Conservation (phyloP, 2,113 vertebrate species). For the Haliaeetus leucogaster region DNA sequence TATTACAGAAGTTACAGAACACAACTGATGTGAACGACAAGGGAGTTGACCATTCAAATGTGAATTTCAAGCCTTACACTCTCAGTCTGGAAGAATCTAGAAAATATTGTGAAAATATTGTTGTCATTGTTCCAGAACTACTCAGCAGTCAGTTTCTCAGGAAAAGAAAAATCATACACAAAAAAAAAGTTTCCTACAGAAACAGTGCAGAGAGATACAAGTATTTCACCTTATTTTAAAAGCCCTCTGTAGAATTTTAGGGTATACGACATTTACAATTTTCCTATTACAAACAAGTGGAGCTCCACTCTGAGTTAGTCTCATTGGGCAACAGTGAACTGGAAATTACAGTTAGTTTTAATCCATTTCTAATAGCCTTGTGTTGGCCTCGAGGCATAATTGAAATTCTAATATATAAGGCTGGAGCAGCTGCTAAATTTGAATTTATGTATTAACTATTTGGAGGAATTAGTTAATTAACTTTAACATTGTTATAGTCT, state of each 20-base stretch:
- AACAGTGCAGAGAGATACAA: not conserved
- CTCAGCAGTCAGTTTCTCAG: not conserved
- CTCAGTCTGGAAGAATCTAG: not conserved
- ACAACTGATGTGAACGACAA: not conserved
- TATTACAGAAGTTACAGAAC: not conserved
- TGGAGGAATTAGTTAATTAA: constrained; percentile 73
- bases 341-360: constrained; percentile 44
- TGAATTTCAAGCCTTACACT: not conserved
- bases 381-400: constrained; percentile 25
- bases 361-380: constrained; percentile 48
- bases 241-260: not conserved
- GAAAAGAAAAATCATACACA: not conserved
- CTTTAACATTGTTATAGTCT: constrained; percentile 72
- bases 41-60: not conserved
- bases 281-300: constrained; percentile 4
- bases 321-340: constrained; percentile 36
- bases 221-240: not conserved
- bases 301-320: not conserved
- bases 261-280: not conserved
- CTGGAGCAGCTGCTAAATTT: constrained; percentile 59
- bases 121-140: not conserved
- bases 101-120: not conserved
- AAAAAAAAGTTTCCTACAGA: not conserved
- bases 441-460: constrained; percentile 61
- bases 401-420: constrained; percentile 52